A percentile compares a stretch with the other conserved stretches of the same genome.
phyloP scores from a whole-genome alignment of 2,888 invertebrate species.

The Sycophila texana region DNA sequence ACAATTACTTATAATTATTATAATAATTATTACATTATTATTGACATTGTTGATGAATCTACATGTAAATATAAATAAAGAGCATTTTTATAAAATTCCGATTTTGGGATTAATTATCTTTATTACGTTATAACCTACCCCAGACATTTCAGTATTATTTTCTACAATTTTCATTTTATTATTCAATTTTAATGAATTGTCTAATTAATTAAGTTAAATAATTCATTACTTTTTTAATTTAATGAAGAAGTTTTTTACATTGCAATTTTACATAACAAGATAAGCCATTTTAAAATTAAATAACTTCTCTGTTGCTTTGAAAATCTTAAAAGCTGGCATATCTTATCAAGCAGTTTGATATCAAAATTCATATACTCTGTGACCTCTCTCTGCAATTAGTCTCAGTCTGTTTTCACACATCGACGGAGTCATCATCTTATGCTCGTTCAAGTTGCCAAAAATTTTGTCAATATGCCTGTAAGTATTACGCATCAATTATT shows the following conservation, averaged over 20 bases:
- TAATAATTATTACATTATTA: slow-evolving; percentile 66
- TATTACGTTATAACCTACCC: no score
- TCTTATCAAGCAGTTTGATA: slow-evolving; percentile 36
- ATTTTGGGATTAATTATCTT: background rate
- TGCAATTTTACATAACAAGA: no score
- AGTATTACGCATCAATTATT: background rate
- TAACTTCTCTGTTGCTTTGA: no score
- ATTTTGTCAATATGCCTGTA: slow-evolving; percentile 25
- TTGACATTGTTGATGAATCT: slow-evolving; percentile 71
- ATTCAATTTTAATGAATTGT: no score
- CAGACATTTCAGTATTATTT: no score
- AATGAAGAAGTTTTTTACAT: no score
- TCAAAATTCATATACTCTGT: background rate
- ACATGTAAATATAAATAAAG: slow-evolving; percentile 73
- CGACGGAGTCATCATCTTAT: no score
- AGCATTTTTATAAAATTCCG: slow-evolving; percentile 69
- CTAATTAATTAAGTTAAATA: no score
- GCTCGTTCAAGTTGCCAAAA: background rate
- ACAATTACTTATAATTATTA: slow-evolving; percentile 62
- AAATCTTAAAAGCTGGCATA: background rate
- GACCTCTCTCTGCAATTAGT: no score
- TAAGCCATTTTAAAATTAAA: no score
- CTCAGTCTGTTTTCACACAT: slow-evolving; percentile 11
- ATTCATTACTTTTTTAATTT: no score
- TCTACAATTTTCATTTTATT: no score